A percentile compares a stretch with the other conserved stretches of the same genome.
These are phyloP conservation scores for Bothrops jararaca DNA, from an alignment of 2,113 vertebrate genomes.

Conservation along the genomic window DNA sequence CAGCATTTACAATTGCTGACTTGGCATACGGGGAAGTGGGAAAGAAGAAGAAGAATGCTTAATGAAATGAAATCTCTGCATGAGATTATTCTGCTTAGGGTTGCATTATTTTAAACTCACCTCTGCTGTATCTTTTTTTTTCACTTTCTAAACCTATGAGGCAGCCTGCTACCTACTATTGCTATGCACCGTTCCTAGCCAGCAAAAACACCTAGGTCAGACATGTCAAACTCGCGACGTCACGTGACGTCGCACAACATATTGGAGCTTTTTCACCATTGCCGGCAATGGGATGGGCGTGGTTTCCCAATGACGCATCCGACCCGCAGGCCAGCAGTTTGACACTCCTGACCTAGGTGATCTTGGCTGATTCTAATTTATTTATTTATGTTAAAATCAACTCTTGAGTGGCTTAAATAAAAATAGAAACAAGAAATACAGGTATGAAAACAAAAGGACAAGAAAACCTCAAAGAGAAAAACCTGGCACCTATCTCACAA, in stretches of 20 bases:
- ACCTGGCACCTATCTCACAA: background rate
- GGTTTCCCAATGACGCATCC: too few species aligned
- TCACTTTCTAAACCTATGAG: background rate
- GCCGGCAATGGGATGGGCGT: too few species aligned
- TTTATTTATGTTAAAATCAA: background rate
- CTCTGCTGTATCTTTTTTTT: background rate
- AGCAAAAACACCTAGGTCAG: background rate
- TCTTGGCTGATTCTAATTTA: background rate
- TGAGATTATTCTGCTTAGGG: conserved; percentile 17
- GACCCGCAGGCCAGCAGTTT: too few species aligned
- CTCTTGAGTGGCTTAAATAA: background rate
- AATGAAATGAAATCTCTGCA: conserved; percentile 4
- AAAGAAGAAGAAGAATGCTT: conserved; percentile 22
- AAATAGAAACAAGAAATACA: background rate
- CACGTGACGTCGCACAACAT: too few species aligned
- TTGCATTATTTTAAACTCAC: conserved; percentile 8
- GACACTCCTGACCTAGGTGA: background rate
- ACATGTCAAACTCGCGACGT: too few species aligned
- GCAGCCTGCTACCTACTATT: background rate
- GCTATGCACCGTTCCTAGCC: background rate
- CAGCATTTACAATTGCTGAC: fast-evolving
- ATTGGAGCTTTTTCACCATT: too few species aligned
- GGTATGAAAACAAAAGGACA: background rate
- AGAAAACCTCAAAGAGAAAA: background rate
- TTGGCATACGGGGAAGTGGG: background rate